Evolutionary conservation across 2,888 invertebrate genomes (phyloP).

Genomic region (Heterodera filipjevi): DNA sequence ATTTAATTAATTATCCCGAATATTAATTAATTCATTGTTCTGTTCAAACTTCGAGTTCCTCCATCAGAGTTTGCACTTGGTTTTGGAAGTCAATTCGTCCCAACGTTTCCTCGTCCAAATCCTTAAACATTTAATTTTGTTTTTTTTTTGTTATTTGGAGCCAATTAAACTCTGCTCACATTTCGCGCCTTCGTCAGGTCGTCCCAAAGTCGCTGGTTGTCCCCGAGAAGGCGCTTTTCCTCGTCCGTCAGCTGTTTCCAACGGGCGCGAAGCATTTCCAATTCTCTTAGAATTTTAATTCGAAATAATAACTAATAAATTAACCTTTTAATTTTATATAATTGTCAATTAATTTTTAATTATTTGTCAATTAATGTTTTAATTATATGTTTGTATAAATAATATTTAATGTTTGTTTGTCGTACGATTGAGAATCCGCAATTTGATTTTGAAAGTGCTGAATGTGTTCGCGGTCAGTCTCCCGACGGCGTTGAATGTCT

Average conservation of each 20-base stretch:
- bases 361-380: too few species aligned
- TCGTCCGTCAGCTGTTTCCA: slow-evolving; percentile 65
- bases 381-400: background rate
- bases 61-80: slow-evolving; percentile 66
- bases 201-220: slow-evolving; percentile 64
- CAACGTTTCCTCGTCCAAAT: slow-evolving; percentile 67
- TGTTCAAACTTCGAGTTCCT: slow-evolving; percentile 60
- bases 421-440: slow-evolving; percentile 56
- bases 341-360: too few species aligned
- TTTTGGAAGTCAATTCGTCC: slow-evolving; percentile 66
- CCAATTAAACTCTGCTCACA: slow-evolving; percentile 40
- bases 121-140: too few species aligned
- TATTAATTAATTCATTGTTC: too few species aligned
- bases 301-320: too few species aligned
- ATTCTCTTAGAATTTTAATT: slow-evolving; percentile 50
- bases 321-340: too few species aligned
- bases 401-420: background rate
- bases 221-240: slow-evolving; percentile 61
- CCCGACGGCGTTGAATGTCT: slow-evolving; percentile 60
- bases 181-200: slow-evolving; percentile 64
- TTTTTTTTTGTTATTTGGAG: too few species aligned
- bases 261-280: slow-evolving; percentile 64
- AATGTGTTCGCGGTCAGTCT: slow-evolving; percentile 62
- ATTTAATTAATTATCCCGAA: too few species aligned
- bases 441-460: slow-evolving; percentile 61